Evolutionary conservation across 2,113 vertebrate genomes (phyloP), one percentile per base, ranked within the genome.

Genomic region (Corvus hawaiiensis): DNA sequence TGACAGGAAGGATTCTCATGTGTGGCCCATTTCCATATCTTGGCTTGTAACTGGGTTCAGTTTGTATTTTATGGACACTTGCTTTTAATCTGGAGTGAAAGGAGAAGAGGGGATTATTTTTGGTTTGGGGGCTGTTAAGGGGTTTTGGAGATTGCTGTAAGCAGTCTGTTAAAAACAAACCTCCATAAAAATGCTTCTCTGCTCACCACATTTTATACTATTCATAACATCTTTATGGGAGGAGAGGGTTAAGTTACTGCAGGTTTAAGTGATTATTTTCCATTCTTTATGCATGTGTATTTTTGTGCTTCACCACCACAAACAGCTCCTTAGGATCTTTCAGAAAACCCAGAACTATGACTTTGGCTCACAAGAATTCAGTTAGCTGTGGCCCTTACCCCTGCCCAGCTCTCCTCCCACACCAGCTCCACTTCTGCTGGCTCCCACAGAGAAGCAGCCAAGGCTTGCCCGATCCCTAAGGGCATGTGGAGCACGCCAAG

Each of bases 11-110:
- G 92, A 96, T 96, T 96, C 92, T 96, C 92, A 94, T 84, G 95
- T 97, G 94, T 96, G 95, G 94, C 92, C 94, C 85, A 71, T 95
- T 94, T 97, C 90, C 93, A 88, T 95, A 88, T 86, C 94, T 94
- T 96, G 90, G 90, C 96, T 94, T 68, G 52, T 84, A 78, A 75
- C 88, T 66, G 71, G 7, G 9, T 46, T 94, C 85, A 78, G 67
- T 88, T 84, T 52, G 14, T 64, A 52, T 92, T 96, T 96, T 92
- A 93, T 76, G 79, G 64, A 90, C 79, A 68, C 93, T 96, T 94
- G 94, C 89, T 94, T 95, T 94, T 91, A 96, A 96, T 94, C 93
- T 93, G 84, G 52, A 95, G 80, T 64, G 77, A 92, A 92, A 84
- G 92, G 79, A 97, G 86, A 78, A 95, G 86, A 78, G 68, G 76